A percentile compares a stretch with the other conserved stretches of the same genome.
Conservation (phyloP, 2,888 invertebrate species). For the Drosophila atroscutellata region DNA sequence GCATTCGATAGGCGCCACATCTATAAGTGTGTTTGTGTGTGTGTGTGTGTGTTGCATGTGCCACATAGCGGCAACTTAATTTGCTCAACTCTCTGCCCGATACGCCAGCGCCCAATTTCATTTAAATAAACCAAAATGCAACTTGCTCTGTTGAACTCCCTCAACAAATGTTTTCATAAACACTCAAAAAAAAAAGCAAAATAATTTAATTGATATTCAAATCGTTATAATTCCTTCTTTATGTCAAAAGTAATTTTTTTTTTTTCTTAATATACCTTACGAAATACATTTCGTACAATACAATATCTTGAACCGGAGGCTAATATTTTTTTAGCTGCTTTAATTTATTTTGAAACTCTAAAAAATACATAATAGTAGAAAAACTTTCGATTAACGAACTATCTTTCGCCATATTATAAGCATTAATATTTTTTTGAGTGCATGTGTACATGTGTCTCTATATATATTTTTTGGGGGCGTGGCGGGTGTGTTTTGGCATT, state of each 20-base stretch:
- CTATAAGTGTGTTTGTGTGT: constrained; percentile 10
- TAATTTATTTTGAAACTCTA: not conserved
- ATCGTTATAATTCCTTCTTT: not conserved
- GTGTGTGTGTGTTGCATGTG: constrained; percentile 49
- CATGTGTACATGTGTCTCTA: constrained; percentile 23
- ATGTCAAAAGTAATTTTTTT: not conserved
- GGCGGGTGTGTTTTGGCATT: constrained; percentile 69
- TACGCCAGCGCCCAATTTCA: constrained; percentile 62
- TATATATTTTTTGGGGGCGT: constrained; percentile 57
- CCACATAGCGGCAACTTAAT: constrained; percentile 74
- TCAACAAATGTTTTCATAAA: constrained; percentile 19
- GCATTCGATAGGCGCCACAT: constrained; percentile 73
- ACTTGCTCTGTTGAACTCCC: constrained; percentile 69
- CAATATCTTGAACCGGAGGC: too few species aligned
- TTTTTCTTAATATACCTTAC: not conserved
- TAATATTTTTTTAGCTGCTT: too few species aligned
- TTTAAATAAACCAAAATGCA: constrained; percentile 67
- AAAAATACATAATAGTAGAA: not conserved
- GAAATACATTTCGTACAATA: not conserved
- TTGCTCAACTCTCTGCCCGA: constrained; percentile 54
- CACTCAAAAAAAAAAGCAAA: not conserved
- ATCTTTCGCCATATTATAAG: not conserved
- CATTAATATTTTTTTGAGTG: not conserved
- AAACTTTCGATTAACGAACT: not conserved
- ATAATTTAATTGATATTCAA: not conserved